phyloP scores from a whole-genome alignment of 1,140 invertebrate species.

The Trichonephila clavipes region DNA sequence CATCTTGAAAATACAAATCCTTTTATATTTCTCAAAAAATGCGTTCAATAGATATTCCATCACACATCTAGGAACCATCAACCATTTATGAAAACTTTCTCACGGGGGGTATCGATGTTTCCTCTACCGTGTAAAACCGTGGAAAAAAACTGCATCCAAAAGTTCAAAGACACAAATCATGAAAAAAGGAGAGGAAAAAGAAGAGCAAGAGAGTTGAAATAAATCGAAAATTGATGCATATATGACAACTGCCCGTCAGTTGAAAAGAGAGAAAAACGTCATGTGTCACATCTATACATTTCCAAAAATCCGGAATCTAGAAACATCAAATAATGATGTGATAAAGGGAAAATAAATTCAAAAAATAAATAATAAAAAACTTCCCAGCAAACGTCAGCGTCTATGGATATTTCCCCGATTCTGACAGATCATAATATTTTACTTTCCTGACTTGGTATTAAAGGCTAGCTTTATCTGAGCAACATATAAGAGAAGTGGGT shows the following conservation, averaged over 20 bases:
- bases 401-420: not conserved
- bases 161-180: slow-evolving; percentile 5
- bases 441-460: not conserved
- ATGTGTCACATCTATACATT: slow-evolving; percentile 5
- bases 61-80: no score
- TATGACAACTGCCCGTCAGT: slow-evolving; percentile 45
- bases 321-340: slow-evolving; percentile 41
- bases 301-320: slow-evolving; percentile 16
- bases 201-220: not conserved
- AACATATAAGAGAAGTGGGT: no score
- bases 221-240: slow-evolving; percentile 38
- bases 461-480: no score
- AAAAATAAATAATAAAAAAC: not conserved
- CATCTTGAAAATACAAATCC: no score
- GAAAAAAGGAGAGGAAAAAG: not conserved
- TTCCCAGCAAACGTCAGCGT: slow-evolving; percentile 6
- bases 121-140: not conserved
- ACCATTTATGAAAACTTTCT: not conserved
- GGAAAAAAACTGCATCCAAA: not conserved
- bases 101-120: not conserved
- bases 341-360: slow-evolving; percentile 31
- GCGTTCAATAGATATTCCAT: no score
- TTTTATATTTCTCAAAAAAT: no score
- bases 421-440: slow-evolving; percentile 16
- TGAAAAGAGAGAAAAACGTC: slow-evolving; percentile 3